These are phyloP conservation scores for Dendrocopos noguchii DNA, from an alignment of 2,113 vertebrate genomes.

Conservation along the genomic window DNA sequence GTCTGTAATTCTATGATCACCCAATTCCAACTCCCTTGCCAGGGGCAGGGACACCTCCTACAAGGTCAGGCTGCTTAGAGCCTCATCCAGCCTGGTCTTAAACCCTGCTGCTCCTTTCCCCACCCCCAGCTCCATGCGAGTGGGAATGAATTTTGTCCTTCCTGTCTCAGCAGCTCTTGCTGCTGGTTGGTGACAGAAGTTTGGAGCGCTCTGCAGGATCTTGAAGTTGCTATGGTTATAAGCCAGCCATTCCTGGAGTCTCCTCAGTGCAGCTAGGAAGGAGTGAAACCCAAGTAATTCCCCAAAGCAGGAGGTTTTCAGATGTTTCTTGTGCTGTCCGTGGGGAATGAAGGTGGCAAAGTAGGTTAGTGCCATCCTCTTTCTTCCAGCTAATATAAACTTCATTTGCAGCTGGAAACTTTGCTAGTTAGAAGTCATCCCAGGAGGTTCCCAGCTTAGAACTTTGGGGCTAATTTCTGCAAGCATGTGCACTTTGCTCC, in stretches of 20 bases:
- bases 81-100: no score
- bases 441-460: background rate
- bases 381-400: background rate
- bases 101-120: background rate
- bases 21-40: no score
- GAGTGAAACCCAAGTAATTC: background rate
- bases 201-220: background rate
- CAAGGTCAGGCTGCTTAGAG: no score
- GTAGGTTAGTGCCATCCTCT: background rate
- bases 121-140: background rate
- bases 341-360: background rate
- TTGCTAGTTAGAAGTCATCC: background rate
- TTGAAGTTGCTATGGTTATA: background rate
- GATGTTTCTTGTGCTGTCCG: slow-evolving; percentile 9
- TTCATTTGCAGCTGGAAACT: slow-evolving; percentile 21
- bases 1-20: no score
- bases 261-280: background rate
- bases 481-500: rapidly evolving
- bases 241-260: background rate
- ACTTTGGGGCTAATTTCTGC: background rate
- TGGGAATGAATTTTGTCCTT: background rate
- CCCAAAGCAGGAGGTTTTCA: background rate
- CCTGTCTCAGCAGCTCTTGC: background rate
- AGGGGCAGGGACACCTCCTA: no score
- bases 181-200: background rate